Evolutionary conservation across 2,113 vertebrate species (phyloP).

Genomic region (Pteropus alecto): DNA sequence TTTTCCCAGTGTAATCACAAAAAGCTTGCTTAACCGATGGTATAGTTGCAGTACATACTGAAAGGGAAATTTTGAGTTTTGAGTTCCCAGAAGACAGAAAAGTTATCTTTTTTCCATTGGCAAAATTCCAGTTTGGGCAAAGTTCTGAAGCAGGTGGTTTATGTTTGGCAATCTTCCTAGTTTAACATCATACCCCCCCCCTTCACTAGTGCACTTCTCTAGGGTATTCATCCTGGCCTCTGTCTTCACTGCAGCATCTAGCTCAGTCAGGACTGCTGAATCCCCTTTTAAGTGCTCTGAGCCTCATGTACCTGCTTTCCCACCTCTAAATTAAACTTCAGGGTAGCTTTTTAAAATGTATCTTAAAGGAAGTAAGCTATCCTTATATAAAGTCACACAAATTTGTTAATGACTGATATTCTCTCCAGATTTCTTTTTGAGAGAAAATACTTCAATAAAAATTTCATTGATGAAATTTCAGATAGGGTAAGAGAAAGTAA

Average conservation of each 20-base stretch:
- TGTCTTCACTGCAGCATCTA: neutral
- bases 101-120: neutral
- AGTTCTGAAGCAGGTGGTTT: neutral
- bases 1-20: neutral
- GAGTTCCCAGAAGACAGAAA: neutral
- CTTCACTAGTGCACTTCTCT: neutral
- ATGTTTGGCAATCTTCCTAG: neutral
- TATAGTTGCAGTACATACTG: neutral
- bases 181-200: neutral
- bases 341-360: neutral
- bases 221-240: neutral
- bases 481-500: neutral
- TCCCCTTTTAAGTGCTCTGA: neutral
- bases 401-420: neutral
- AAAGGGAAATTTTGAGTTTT: conserved; percentile 5
- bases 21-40: neutral
- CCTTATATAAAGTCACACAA: neutral
- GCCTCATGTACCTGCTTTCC: neutral
- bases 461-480: neutral
- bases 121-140: neutral
- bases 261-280: neutral
- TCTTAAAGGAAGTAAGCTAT: neutral
- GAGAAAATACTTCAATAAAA: neutral
- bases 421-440: neutral
- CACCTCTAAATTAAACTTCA: neutral